phyloP scores from a whole-genome alignment of 53 echinoderm and acorn worm species.

The Henricia sp. region DNA sequence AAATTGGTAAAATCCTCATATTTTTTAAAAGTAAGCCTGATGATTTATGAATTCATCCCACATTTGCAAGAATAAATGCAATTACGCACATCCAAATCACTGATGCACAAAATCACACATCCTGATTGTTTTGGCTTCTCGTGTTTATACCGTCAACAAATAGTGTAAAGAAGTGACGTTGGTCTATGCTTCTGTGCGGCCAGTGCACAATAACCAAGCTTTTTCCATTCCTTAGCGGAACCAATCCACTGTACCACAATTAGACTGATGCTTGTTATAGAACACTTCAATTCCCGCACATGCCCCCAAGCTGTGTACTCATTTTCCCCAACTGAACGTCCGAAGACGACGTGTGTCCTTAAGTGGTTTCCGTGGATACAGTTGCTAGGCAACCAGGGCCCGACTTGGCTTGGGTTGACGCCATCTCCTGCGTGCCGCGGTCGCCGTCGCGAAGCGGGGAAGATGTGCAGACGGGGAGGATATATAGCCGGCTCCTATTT shows the following conservation, averaged over 20 bases:
- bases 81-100: constrained; percentile 1
- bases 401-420: constrained; percentile 56
- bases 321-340: constrained; percentile 14
- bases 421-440: constrained; percentile 37
- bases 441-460: no score
- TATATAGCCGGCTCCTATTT: constrained; percentile 41
- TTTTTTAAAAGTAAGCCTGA: no score
- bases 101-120: constrained; percentile 51
- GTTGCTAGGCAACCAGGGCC: constrained; percentile 29
- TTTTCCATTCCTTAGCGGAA: constrained; percentile 22
- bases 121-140: constrained; percentile 23
- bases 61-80: no score
- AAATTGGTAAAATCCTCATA: no score
- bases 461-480: constrained; percentile 15
- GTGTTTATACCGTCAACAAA: constrained; percentile 39
- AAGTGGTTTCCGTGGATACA: constrained; percentile 18
- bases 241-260: constrained; percentile 47
- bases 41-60: no score
- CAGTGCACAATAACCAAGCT: no score
- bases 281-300: constrained; percentile 36
- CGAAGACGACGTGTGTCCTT: neutral
- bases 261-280: constrained; percentile 46
- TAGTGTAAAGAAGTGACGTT: constrained; percentile 16
- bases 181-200: neutral
- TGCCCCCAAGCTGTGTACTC: constrained; percentile 9